These are phyloP conservation scores for Chrysemys picta DNA, from an alignment of 2,113 vertebrate species.

Conservation along the genomic window DNA sequence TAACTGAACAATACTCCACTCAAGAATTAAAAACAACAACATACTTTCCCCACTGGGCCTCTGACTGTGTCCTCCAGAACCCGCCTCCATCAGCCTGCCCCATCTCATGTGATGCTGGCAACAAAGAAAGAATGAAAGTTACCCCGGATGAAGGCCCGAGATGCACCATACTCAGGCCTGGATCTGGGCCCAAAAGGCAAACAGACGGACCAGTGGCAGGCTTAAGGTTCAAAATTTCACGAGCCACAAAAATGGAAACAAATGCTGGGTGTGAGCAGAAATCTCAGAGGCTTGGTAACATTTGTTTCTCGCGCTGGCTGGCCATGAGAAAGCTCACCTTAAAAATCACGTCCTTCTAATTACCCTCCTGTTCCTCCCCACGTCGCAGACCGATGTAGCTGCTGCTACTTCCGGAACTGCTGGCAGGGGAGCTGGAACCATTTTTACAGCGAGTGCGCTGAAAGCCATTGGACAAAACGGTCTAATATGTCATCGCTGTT, in stretches of 20 bases:
- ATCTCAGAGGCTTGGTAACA: background rate
- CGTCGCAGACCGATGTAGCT: background rate
- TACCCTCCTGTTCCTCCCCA: background rate
- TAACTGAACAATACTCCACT: constrained; percentile 42
- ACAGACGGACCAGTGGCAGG: background rate
- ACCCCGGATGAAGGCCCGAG: constrained; percentile 52
- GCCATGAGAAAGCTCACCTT: background rate
- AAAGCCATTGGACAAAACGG: background rate
- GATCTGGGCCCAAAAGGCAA: constrained; percentile 58
- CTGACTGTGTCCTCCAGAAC: background rate
- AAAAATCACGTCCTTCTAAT: background rate
- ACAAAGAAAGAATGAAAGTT: constrained; percentile 50
- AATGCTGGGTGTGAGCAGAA: constrained; percentile 8
- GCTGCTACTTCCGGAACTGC: accelerated
- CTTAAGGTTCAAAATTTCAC: constrained; percentile 55
- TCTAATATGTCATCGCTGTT: background rate
- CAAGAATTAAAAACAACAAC: background rate
- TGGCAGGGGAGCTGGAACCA: background rate
- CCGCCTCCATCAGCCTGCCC: constrained; percentile 21
- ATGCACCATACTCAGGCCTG: background rate
- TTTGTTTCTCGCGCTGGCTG: background rate
- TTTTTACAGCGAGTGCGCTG: background rate
- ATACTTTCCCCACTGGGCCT: background rate
- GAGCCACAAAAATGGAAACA: constrained; percentile 60
- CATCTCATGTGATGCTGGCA: constrained; percentile 36